Evolutionary conservation across 2,113 vertebrate genomes (phyloP).

Genomic region (Nothobranchius furzeri): DNA sequence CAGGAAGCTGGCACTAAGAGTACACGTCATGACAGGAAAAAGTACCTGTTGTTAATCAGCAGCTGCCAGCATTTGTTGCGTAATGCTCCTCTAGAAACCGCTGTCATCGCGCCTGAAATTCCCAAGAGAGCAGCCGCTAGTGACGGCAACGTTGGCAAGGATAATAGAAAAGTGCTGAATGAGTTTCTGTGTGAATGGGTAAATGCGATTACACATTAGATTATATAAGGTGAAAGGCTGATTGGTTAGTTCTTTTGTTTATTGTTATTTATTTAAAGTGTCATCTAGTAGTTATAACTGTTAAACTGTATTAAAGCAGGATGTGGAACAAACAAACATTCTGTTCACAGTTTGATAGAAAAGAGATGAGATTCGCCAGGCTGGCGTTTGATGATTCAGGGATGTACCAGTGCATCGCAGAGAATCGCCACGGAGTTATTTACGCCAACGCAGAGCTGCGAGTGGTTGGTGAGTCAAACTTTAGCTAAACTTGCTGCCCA

Average conservation of each 20-base stretch:
- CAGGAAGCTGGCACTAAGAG: slow-evolving; percentile 37
- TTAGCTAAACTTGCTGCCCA: neutral
- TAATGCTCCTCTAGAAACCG: slow-evolving; percentile 40
- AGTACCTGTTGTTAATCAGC: too few relatives aligned
- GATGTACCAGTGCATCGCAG: slow-evolving; percentile 98
- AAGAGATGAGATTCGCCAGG: slow-evolving; percentile 83
- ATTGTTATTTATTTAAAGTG: too few relatives aligned
- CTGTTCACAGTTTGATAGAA: slow-evolving; percentile 79
- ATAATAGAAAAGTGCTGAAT: neutral
- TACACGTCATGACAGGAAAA: neutral
- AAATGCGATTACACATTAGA: neutral
- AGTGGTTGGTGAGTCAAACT: slow-evolving; percentile 87
- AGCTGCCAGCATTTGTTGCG: slow-evolving; percentile 32
- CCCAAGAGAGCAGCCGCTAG: slow-evolving; percentile 36
- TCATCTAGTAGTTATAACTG: too few relatives aligned
- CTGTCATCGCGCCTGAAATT: slow-evolving; percentile 28
- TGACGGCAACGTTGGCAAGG: too few relatives aligned
- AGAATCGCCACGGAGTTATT: slow-evolving; percentile 88
- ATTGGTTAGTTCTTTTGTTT: too few relatives aligned
- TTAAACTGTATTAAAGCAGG: neutral
- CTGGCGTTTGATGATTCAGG: slow-evolving; percentile 88
- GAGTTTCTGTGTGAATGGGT: neutral
- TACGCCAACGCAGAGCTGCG: slow-evolving; percentile 92
- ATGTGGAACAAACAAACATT: neutral
- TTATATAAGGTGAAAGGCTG: too few relatives aligned